phyloP scores from a whole-genome alignment of 2,113 vertebrate species.

The Trematocara marginatum region DNA sequence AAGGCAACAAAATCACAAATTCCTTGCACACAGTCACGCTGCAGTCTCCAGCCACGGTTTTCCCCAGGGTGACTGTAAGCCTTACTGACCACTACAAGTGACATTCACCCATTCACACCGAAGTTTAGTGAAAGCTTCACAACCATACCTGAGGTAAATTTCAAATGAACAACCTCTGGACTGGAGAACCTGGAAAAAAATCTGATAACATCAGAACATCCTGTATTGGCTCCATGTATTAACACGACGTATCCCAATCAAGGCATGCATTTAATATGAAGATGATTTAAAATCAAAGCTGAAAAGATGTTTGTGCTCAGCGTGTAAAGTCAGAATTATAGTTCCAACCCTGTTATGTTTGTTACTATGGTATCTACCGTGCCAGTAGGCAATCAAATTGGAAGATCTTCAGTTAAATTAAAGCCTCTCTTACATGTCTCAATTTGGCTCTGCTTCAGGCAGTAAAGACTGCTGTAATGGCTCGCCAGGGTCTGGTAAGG shows the following conservation, averaged over 20 bases:
- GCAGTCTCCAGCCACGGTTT: neutral
- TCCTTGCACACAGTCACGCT: neutral
- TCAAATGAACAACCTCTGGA: neutral
- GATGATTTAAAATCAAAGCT: neutral
- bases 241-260: neutral
- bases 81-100: neutral
- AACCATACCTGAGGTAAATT: neutral
- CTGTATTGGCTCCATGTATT: neutral
- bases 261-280: neutral
- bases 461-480: neutral
- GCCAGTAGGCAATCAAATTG: neutral
- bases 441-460: neutral
- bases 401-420: neutral
- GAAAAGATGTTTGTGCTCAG: neutral
- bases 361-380: neutral
- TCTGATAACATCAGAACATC: neutral
- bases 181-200: neutral
- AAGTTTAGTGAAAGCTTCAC: neutral
- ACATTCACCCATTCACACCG: neutral
- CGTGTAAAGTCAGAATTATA: neutral
- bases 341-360: neutral
- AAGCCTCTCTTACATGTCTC: neutral
- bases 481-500: neutral
- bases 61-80: neutral
- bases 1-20: neutral